Conservation (phyloP, 2,113 vertebrate genomes). For the Phasianus colchicus region DNA sequence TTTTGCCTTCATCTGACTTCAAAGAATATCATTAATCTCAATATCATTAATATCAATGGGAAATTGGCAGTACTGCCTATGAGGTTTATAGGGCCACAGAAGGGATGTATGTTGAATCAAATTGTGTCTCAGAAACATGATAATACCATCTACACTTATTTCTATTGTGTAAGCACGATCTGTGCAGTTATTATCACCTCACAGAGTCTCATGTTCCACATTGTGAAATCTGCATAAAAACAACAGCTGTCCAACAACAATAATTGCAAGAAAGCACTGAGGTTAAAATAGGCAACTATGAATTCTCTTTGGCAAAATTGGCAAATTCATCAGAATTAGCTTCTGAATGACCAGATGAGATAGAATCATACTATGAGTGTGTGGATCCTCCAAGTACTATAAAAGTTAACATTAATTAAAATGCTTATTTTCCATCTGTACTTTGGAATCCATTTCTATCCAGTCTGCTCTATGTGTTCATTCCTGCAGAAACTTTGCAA, state of each 20-base stretch:
- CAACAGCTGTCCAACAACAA: constrained; percentile 73
- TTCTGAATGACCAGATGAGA: constrained; percentile 33
- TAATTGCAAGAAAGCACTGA: constrained; percentile 50
- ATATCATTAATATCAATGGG: neutral
- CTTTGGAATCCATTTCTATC: constrained; percentile 4
- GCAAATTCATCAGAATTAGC: constrained; percentile 56
- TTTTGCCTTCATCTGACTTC: neutral
- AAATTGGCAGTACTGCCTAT: neutral
- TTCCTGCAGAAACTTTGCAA: constrained; percentile 22
- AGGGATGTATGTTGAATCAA: neutral
- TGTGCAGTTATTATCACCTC: constrained; percentile 54
- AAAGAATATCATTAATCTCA: neutral
- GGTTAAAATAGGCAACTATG: constrained; percentile 39
- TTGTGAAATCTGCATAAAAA: constrained; percentile 70
- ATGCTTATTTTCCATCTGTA: constrained; percentile 58
- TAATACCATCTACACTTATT: neutral
- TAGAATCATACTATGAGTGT: constrained; percentile 9
- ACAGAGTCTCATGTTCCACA: neutral
- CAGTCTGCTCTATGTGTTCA: neutral
- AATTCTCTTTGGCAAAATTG: constrained; percentile 59
- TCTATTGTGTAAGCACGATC: neutral
- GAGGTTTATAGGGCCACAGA: neutral
- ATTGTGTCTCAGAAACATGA: neutral
- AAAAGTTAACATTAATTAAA: constrained; percentile 72
- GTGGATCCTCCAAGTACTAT: constrained; percentile 31